A percentile compares a stretch with the other conserved stretches of the same genome.
phyloP scores from a whole-genome alignment of 2,797 vertebrate species.

The Tadarida brasiliensis region DNA sequence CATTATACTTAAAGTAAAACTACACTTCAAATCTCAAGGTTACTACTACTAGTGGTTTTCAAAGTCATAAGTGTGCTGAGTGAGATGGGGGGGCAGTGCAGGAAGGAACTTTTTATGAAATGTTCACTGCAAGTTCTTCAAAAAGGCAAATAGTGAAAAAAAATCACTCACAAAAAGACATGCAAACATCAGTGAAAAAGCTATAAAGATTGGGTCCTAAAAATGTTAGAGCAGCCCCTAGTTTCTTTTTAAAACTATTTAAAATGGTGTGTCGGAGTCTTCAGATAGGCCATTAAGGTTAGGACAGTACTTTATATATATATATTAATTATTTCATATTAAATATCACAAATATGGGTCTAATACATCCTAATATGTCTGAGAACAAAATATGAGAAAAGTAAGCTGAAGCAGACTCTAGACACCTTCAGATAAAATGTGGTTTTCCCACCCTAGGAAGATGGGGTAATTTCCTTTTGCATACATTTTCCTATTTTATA shows the following conservation, averaged over 20 bases:
- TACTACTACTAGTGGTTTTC: not conserved
- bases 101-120: not conserved
- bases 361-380: constrained; percentile 54
- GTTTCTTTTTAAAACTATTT: constrained; percentile 45
- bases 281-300: constrained; percentile 4
- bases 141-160: not conserved
- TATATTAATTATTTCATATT: not conserved
- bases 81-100: not conserved
- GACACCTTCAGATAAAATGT: constrained; percentile 43
- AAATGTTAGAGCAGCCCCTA: constrained; percentile 49
- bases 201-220: constrained; percentile 24
- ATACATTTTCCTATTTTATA: constrained; percentile 37
- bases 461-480: constrained; percentile 21
- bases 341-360: constrained; percentile 10
- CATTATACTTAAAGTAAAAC: constrained; percentile 38
- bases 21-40: constrained; percentile 23
- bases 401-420: not conserved
- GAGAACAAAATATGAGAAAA: constrained; percentile 58
- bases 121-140: not conserved
- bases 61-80: not conserved
- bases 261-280: constrained; percentile 29
- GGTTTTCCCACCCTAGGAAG: constrained; percentile 36
- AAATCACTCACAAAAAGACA: not conserved
- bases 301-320: not conserved
- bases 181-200: constrained; percentile 10